Evolutionary conservation across 1,140 invertebrate genomes (phyloP).

Genomic region (Latrodectus geometricus): DNA sequence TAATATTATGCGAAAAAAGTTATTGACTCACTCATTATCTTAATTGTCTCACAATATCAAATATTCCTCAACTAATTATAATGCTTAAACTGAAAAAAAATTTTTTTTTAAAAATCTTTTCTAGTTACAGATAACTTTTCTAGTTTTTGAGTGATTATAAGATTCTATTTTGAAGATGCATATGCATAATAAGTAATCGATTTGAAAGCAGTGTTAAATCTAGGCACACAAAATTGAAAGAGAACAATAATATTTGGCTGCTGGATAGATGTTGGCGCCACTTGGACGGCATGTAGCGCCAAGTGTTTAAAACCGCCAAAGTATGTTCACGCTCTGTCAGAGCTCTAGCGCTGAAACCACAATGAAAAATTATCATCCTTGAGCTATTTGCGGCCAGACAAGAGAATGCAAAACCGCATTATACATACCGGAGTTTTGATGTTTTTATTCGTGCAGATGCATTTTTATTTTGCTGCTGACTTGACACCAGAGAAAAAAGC

Average conservation of each 20-base stretch:
- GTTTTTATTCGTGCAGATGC: not conserved
- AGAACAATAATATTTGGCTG: slow-evolving; percentile 15
- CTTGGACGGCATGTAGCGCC: slow-evolving; percentile 34
- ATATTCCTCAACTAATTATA: no score
- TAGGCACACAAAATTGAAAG: not conserved
- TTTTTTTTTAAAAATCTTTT: no score
- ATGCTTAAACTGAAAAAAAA: no score
- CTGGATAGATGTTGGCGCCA: slow-evolving; percentile 39
- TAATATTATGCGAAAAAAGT: no score
- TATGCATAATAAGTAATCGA: no score
- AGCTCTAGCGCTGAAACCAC: slow-evolving; percentile 22
- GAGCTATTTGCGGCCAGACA: slow-evolving; percentile 28
- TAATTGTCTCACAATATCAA: no score
- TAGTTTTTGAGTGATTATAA: no score
- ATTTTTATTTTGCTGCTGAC: not conserved
- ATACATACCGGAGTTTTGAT: slow-evolving; percentile 15
- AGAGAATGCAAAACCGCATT: slow-evolving; percentile 37
- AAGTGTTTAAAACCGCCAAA: slow-evolving; percentile 44
- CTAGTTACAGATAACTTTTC: no score
- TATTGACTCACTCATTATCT: no score
- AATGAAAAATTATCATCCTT: slow-evolving; percentile 50
- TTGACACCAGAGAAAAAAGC: not conserved
- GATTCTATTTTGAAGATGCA: no score
- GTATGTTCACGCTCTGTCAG: slow-evolving; percentile 56
- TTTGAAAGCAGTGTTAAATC: no score